Base-by-base conservation (phyloP, 2,888 invertebrate species). In the Sarcophaga variegata region DNA sequence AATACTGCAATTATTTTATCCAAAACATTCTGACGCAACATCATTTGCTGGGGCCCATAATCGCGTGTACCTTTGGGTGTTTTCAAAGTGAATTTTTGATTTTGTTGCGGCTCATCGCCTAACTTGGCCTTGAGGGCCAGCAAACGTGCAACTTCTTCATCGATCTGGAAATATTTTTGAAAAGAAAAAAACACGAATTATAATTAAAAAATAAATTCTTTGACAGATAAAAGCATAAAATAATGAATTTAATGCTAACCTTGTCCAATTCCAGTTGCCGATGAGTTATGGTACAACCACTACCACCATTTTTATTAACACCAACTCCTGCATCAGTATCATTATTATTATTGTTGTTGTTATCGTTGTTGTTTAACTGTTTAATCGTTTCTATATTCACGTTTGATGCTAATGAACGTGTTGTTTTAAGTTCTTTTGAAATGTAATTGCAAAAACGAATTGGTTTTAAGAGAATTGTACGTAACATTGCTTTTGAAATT, bases 21-120 rank as follows among this genome's bases (percentile, higher is more conserved):
- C 89, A 99, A 94, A 1, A 98, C 97, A 85, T 95, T 95, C 90
- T 97, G 96, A 49, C 99, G 95, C 84, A 99, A 94, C 0, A 97
- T 96, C 99, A 99, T 99, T 94, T 99, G 98, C 90, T 97, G 96
- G 0, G 99, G 98, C 84, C 95, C 96, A 94, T 97, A 99, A 93
- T 99, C 99, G 82, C 99, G 95, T 0, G 99, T 99, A 5, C 99
- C 97, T 93, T 98, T 98, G 0, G 98, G 96, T 0, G 98, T 98
- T 94, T 98, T 98, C 78, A 98, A 96, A 0, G 95, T 95, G 91
- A 98, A 97, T 93, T 98, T 98, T 89, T 96, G 96, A 85, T 93
- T 93, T 89, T 96, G 96, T 63, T 93, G 92, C n/a, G 94, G 94
- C 87, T 94, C 94, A 92, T 96, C 96, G 69, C 94, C 93, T 2